Evolutionary conservation across 2,113 vertebrate genomes (phyloP).

Genomic region (Anas platyrhynchos): DNA sequence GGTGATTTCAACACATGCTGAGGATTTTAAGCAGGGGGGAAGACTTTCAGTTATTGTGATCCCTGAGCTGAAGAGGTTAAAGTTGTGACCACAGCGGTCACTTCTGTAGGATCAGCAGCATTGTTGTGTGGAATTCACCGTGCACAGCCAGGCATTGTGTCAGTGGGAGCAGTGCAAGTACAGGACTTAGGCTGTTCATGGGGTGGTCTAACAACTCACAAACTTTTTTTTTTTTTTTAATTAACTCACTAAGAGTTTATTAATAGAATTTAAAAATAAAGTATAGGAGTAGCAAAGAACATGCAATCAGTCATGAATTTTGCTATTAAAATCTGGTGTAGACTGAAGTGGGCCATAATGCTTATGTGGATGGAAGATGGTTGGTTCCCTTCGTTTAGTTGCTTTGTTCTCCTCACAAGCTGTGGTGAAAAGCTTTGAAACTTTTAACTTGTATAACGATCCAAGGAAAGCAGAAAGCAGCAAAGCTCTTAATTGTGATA

Average conservation of each 20-base stretch:
- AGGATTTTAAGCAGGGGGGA: background rate
- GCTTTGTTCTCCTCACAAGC: background rate
- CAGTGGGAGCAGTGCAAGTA: constrained; percentile 56
- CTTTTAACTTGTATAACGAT: background rate
- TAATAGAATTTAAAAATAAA: background rate
- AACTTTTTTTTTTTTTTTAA: constrained; percentile 23
- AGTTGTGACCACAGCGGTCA: constrained; percentile 46
- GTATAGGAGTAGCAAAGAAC: background rate
- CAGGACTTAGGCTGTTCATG: constrained; percentile 40
- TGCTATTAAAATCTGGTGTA: background rate
- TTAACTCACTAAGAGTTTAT: background rate
- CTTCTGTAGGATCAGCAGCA: constrained; percentile 57
- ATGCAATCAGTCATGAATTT: background rate
- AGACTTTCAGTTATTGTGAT: constrained; percentile 52
- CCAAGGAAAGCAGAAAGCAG: background rate
- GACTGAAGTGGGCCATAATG: background rate
- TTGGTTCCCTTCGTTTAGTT: background rate
- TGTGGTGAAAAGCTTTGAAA: background rate
- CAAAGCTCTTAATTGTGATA: background rate
- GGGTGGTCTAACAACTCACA: constrained; percentile 44
- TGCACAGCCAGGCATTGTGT: constrained; percentile 49
- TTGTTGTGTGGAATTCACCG: constrained; percentile 50
- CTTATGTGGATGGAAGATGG: background rate
- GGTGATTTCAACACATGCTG: background rate
- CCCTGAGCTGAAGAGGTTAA: constrained; percentile 63